These are phyloP conservation scores for Mesitornis unicolor DNA, from an alignment of 2,113 vertebrate genomes.

Conservation along the genomic window DNA sequence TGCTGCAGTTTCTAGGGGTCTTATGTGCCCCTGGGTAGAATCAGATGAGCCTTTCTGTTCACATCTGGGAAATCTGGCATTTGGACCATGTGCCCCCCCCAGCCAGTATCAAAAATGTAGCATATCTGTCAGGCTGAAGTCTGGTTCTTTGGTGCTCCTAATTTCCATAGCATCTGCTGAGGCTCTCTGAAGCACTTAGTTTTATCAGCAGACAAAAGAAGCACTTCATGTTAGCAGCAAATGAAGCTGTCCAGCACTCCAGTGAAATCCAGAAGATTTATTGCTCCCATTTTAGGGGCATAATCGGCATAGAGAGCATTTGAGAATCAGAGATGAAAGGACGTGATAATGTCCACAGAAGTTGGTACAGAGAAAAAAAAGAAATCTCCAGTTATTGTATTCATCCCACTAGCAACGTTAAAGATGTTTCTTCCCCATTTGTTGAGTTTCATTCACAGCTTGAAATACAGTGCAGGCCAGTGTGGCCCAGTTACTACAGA, in stretches of 20 bases:
- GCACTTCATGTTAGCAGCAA: not conserved
- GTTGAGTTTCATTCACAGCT: not conserved
- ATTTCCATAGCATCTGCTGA: not conserved
- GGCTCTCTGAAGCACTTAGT: not conserved
- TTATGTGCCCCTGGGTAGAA: not conserved
- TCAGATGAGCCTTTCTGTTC: not conserved
- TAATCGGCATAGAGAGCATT: not conserved
- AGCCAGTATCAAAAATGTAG: accelerated
- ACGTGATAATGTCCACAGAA: not conserved
- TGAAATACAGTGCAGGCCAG: not conserved
- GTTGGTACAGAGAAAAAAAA: not conserved
- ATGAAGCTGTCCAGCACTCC: not conserved
- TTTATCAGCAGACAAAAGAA: not conserved
- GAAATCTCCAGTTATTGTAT: not conserved
- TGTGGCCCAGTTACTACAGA: not conserved
- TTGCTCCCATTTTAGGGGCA: not conserved
- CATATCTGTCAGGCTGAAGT: not conserved
- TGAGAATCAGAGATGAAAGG: not conserved
- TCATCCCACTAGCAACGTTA: not conserved
- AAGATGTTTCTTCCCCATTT: not conserved
- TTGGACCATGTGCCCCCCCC: not conserved
- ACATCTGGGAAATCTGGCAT: not conserved
- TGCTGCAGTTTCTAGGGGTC: not conserved
- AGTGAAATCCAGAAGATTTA: not conserved
- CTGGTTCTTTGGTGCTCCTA: not conserved